A percentile compares a stretch with the other conserved stretches of the same genome.
Evolutionary conservation across 2,888 invertebrate species (phyloP).

Genomic region (Allygus modestus): DNA sequence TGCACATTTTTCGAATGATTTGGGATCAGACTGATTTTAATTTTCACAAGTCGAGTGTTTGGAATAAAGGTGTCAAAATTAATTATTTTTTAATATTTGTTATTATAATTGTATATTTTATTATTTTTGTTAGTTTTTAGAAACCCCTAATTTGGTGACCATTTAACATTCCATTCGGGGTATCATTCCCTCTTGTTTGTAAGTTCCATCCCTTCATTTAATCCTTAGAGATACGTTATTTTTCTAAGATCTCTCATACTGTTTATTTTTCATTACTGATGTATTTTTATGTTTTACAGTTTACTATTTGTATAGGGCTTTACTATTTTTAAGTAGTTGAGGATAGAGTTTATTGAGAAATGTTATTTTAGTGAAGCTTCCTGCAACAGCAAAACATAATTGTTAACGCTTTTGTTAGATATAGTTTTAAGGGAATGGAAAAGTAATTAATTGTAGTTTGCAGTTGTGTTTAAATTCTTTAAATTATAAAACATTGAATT

Average conservation of each 20-base stretch:
- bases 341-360: not conserved
- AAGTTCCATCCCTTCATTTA: not conserved
- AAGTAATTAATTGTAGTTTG: conserved; percentile 8
- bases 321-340: not conserved
- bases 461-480: not conserved
- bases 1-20: too few species aligned
- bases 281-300: not conserved
- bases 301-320: not conserved
- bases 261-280: not conserved
- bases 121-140: too few species aligned
- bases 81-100: too few species aligned
- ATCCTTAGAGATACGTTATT: not conserved
- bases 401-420: not conserved
- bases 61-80: too few species aligned
- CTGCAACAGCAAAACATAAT: not conserved
- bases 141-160: too few species aligned
- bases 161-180: too few species aligned
- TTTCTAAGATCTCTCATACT: not conserved
- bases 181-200: too few species aligned
- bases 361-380: not conserved
- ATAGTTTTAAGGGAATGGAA: conserved; percentile 7
- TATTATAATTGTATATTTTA: too few species aligned
- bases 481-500: too few species aligned
- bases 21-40: too few species aligned
- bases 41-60: too few species aligned